Evolutionary conservation across 2,113 vertebrate genomes (phyloP).

Genomic region (Lophius piscatorius): DNA sequence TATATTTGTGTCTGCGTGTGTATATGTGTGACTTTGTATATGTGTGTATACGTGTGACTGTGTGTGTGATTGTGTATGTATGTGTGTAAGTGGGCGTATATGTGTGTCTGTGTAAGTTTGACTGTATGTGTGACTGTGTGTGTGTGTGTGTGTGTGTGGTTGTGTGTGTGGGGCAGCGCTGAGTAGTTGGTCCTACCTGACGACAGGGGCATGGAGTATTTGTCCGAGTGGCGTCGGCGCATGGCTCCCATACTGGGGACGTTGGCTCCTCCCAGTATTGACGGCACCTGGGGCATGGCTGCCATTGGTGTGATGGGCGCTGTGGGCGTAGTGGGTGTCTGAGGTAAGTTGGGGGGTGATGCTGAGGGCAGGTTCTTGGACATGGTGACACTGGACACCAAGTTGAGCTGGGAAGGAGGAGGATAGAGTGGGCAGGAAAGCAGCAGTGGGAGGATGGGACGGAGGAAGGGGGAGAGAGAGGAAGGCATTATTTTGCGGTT

Average conservation of each 20-base stretch:
- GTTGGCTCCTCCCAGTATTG: slow-evolving; percentile 95
- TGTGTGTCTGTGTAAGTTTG: background rate
- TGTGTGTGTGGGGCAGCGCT: slow-evolving; percentile 21
- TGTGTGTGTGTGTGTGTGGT: slow-evolving; percentile 5
- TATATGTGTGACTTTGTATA: too few relatives aligned
- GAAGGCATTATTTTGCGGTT: slow-evolving; percentile 82
- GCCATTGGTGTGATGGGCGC: slow-evolving; percentile 97
- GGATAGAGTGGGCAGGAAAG: slow-evolving; percentile 19
- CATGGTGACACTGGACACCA: slow-evolving; percentile 99
- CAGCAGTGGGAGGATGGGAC: slow-evolving; percentile 46
- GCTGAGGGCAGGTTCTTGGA: slow-evolving; percentile 98
- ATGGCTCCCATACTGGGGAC: slow-evolving; percentile 98
- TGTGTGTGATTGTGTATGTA: background rate
- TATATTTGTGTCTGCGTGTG: background rate
- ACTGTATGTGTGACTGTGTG: slow-evolving; percentile 5
- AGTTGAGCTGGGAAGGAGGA: slow-evolving; percentile 87
- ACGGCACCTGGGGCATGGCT: slow-evolving; percentile 98
- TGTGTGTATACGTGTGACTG: too few relatives aligned
- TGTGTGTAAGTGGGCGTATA: background rate
- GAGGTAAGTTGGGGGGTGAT: slow-evolving; percentile 98
- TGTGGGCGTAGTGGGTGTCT: slow-evolving; percentile 98
- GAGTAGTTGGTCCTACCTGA: slow-evolving; percentile 89
- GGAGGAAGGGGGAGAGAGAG: slow-evolving; percentile 14
- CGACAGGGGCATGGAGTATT: slow-evolving; percentile 98
- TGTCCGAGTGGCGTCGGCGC: slow-evolving; percentile 98